These are phyloP conservation scores for Acromyrmex charruanus DNA, from an alignment of 1,140 invertebrate species.

Conservation along the genomic window DNA sequence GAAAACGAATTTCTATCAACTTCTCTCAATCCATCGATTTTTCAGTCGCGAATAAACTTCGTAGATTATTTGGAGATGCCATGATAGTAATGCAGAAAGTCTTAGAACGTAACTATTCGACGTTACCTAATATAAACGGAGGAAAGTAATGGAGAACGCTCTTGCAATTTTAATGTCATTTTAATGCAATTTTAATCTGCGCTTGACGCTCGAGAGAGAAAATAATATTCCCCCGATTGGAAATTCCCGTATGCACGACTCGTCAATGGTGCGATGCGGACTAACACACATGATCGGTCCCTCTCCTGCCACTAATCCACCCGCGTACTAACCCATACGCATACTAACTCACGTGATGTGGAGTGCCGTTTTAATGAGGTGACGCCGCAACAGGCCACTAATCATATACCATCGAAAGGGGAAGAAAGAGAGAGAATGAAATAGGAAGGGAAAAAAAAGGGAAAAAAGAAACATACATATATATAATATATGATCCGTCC, in stretches of 20 bases:
- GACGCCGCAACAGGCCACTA: neutral
- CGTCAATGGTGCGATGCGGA: constrained; percentile 84
- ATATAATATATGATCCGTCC: constrained; percentile 70
- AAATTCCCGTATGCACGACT: constrained; percentile 72
- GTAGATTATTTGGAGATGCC: neutral
- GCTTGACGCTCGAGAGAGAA: constrained; percentile 16
- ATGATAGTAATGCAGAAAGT: neutral
- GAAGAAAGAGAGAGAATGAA: neutral
- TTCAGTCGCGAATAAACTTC: neutral
- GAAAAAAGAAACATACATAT: constrained; percentile 8
- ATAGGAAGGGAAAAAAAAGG: neutral
- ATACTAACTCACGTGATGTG: constrained; percentile 42
- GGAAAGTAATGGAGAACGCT: neutral
- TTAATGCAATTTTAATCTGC: constrained; percentile 26
- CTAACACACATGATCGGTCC: constrained; percentile 48
- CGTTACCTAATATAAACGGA: neutral
- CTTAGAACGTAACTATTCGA: neutral
- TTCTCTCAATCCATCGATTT: constrained; percentile 10
- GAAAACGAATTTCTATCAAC: neutral
- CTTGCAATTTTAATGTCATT: constrained; percentile 36
- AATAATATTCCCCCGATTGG: constrained; percentile 5
- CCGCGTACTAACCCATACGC: constrained; percentile 20
- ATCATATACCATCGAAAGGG: neutral
- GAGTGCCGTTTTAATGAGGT: constrained; percentile 15
- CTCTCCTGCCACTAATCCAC: constrained; percentile 3